Percentiles rank a stretch among this genome's conserved stretches.
Conservation (phyloP, 2,113 vertebrate species). For the Alligator mississippiensis region DNA sequence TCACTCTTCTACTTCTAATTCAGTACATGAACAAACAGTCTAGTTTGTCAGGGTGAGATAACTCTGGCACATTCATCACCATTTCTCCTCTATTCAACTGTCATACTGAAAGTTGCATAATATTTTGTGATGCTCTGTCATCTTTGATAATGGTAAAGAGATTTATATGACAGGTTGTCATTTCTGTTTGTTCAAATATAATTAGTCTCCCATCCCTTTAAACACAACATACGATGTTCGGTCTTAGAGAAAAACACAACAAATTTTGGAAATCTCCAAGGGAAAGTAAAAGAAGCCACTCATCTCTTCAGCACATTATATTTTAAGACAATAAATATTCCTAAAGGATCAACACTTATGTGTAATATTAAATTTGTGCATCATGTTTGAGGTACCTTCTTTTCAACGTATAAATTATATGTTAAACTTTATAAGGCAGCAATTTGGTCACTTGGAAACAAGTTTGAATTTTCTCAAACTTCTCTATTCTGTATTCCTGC, state of each 20-base stretch:
- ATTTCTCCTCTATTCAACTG: constrained; percentile 23
- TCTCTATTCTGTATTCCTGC: neutral
- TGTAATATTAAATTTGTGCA: neutral
- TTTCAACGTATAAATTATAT: neutral
- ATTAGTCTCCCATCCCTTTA: constrained; percentile 24
- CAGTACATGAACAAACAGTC: neutral
- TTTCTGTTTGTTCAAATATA: constrained; percentile 46
- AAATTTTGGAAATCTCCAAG: neutral
- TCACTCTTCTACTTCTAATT: neutral
- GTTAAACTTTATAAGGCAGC: constrained; percentile 1
- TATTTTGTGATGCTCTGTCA: neutral
- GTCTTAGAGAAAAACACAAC: neutral
- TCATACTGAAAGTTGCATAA: constrained; percentile 3
- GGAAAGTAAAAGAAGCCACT: neutral
- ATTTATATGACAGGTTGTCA: constrained; percentile 12
- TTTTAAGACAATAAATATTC: neutral
- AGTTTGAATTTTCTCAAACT: neutral
- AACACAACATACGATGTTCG: neutral
- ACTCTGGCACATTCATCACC: constrained; percentile 6
- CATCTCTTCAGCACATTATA: neutral
- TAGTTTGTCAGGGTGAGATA: constrained; percentile 20
- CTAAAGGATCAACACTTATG: neutral
- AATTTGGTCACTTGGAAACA: neutral
- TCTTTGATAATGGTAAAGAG: neutral
- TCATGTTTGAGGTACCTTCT: neutral